Evolutionary conservation across 1,140 invertebrate genomes (phyloP).

Genomic region (Lineus longissimus): DNA sequence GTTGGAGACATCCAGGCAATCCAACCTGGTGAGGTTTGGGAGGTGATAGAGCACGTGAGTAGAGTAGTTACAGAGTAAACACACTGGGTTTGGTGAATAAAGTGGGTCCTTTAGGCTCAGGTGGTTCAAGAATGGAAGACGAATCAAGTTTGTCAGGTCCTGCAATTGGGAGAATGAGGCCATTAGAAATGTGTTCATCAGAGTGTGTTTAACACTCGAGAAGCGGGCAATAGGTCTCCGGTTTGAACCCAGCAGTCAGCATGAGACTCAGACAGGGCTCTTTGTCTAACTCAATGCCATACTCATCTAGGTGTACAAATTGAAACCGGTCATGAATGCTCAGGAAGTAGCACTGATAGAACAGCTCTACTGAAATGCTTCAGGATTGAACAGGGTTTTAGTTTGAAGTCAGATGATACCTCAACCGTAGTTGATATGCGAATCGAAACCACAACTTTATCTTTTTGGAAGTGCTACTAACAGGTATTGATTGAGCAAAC

Average conservation of each 20-base stretch:
- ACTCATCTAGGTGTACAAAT: no score
- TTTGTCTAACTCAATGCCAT: no score
- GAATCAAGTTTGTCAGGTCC: conserved; percentile 47
- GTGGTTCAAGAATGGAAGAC: conserved; percentile 33
- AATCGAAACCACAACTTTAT: no score
- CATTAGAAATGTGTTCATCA: not conserved
- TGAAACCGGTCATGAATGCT: no score
- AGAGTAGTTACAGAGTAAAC: conserved; percentile 50
- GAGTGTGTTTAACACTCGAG: not conserved
- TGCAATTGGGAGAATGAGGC: conserved; percentile 20
- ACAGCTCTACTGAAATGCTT: no score
- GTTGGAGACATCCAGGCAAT: conserved; percentile 41
- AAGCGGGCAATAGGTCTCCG: not conserved
- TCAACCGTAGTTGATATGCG: no score
- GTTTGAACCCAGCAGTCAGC: not conserved
- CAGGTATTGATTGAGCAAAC: no score
- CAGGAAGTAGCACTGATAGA: no score
- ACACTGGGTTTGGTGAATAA: conserved; percentile 43
- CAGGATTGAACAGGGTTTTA: no score
- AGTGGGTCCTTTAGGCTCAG: conserved; percentile 47
- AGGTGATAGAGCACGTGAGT: conserved; percentile 51
- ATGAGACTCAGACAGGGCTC: not conserved
- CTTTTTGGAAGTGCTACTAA: no score
- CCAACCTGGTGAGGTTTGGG: conserved; percentile 41
- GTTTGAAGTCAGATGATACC: no score